These are phyloP conservation scores for Rhodeus uyekii DNA, from an alignment of 2,797 vertebrate species.

Conservation along the genomic window DNA sequence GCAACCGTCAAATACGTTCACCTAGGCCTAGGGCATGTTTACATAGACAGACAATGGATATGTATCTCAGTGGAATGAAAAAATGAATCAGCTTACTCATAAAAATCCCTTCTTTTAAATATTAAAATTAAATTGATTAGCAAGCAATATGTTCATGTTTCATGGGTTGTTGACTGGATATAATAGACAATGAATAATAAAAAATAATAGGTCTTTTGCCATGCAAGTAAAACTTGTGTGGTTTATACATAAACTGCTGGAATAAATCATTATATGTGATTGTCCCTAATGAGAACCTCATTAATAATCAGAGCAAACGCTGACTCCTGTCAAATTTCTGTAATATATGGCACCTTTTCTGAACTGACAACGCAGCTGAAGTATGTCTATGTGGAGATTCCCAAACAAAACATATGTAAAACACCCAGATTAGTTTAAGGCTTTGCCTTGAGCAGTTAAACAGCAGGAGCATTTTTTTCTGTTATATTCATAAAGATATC, in stretches of 20 bases:
- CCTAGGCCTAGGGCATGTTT: not conserved
- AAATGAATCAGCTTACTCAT: not conserved
- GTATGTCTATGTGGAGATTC: conserved; percentile 1
- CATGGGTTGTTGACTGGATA: not conserved
- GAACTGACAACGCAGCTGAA: not conserved
- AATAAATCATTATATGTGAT: not conserved
- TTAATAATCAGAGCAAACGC: not conserved
- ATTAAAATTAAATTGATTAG: not conserved
- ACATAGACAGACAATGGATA: not conserved
- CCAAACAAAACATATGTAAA: not conserved
- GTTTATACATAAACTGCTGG: not conserved
- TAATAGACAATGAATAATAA: not conserved
- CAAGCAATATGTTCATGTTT: not conserved
- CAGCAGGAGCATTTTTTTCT: conserved; percentile 17
- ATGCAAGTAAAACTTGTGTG: not conserved
- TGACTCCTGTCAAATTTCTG: not conserved
- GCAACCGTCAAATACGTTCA: not conserved
- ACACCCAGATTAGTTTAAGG: not conserved
- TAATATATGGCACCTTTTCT: not conserved
- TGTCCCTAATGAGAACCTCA: not conserved
- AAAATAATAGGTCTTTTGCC: not conserved
- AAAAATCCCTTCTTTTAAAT: not conserved
- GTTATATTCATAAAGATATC: conserved; percentile 17
- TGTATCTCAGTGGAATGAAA: not conserved
- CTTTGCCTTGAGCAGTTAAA: conserved; percentile 1